phyloP scores from a whole-genome alignment of 2,888 invertebrate species.

The Chydorus sphaericus region DNA sequence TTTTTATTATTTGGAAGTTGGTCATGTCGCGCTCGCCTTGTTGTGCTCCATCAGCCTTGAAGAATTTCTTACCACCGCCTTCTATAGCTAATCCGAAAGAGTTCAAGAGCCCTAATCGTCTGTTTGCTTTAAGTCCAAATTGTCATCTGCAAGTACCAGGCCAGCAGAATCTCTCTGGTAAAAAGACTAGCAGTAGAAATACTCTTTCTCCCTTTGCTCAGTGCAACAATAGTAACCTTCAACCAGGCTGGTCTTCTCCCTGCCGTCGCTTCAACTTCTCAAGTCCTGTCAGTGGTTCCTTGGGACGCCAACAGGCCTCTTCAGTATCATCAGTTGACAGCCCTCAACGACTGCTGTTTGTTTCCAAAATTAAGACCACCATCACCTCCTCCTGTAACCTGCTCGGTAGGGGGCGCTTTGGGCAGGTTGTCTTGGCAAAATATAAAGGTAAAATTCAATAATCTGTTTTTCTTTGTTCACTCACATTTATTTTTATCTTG shows the following conservation, averaged over 20 bases:
- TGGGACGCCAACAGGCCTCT: not conserved
- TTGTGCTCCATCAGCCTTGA: not conserved
- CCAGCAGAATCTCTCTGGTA: too few species aligned
- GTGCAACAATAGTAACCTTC: not conserved
- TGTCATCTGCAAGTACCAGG: too few species aligned
- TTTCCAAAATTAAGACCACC: conserved; percentile 3
- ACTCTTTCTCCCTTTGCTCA: not conserved
- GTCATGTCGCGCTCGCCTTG: conserved; percentile 4
- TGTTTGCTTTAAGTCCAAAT: not conserved
- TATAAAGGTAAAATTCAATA: not conserved
- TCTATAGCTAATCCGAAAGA: too few species aligned
- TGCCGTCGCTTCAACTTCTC: not conserved
- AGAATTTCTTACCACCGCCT: not conserved
- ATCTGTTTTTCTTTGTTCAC: too few species aligned
- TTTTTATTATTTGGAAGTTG: too few species aligned
- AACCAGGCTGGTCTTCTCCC: not conserved
- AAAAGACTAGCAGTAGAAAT: not conserved
- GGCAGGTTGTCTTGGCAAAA: not conserved
- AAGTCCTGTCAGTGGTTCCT: not conserved
- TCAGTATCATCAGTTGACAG: conserved; percentile 1
- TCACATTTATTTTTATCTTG: not conserved
- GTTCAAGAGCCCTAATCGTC: not conserved
- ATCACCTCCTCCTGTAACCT: not conserved
- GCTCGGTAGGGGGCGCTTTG: conserved; percentile 5
- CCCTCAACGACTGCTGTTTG: not conserved